These are phyloP conservation scores for Picathartes gymnocephalus DNA, from an alignment of 2,113 vertebrate genomes.

Conservation along the genomic window DNA sequence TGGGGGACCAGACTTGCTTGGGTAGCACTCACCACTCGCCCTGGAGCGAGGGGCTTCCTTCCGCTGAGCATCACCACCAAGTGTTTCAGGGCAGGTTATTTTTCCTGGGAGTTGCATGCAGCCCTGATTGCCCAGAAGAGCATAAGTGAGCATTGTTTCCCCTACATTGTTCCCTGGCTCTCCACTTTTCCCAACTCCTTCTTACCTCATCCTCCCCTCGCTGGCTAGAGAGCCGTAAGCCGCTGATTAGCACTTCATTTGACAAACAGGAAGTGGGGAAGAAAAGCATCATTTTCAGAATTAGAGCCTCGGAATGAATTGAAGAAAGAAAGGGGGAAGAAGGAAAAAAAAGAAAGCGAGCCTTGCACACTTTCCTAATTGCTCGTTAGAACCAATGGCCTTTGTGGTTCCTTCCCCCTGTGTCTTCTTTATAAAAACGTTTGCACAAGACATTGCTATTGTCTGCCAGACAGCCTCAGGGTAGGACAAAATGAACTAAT, in stretches of 20 bases:
- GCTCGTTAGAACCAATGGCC: conserved; percentile 74
- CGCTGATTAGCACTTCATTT: conserved; percentile 71
- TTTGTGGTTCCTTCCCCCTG: conserved; percentile 63
- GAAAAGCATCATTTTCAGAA: conserved; percentile 71
- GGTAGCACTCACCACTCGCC: neutral
- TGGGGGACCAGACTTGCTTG: neutral
- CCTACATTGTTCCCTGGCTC: conserved; percentile 35
- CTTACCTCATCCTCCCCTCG: conserved; percentile 61
- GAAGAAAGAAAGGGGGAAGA: conserved; percentile 68
- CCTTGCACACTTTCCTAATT: conserved; percentile 71
- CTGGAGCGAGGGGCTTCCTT: neutral
- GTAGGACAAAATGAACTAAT: conserved; percentile 73
- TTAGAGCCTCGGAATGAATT: conserved; percentile 62
- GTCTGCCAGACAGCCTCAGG: conserved; percentile 67
- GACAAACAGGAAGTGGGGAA: conserved; percentile 70
- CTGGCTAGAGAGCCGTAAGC: conserved; percentile 55
- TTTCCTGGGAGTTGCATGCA: conserved; percentile 3
- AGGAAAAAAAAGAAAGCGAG: conserved; percentile 53
- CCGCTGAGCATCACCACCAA: neutral
- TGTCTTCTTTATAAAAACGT: conserved; percentile 67
- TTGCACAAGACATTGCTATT: conserved; percentile 67
- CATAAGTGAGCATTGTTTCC: conserved; percentile 60
- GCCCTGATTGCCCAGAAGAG: conserved; percentile 28
- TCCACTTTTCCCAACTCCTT: conserved; percentile 58
- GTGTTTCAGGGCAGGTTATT: conserved; percentile 26